phyloP scores from a whole-genome alignment of 2,113 vertebrate species.

The Willisornis vidua region DNA sequence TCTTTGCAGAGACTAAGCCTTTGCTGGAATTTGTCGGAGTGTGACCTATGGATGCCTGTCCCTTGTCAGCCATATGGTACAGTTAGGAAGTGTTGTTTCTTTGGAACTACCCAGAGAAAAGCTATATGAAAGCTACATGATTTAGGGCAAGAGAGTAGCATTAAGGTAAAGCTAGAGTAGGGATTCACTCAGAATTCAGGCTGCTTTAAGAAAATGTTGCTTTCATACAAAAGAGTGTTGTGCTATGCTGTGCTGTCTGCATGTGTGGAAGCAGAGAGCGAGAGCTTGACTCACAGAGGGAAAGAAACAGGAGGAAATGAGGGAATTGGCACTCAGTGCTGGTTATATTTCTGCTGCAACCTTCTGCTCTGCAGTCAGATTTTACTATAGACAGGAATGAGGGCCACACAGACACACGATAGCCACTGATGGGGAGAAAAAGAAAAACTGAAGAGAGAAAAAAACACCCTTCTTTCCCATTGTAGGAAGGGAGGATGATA shows the following conservation, averaged over 20 bases:
- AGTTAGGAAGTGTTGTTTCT: not conserved
- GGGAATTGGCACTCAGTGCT: not conserved
- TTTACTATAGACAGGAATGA: not conserved
- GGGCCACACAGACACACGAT: not conserved
- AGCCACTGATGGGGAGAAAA: not conserved
- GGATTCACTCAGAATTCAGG: not conserved
- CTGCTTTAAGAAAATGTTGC: not conserved
- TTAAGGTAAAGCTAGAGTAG: not conserved
- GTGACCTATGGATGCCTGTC: not conserved
- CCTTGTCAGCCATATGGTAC: not conserved
- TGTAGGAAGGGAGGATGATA: not conserved
- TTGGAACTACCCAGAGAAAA: constrained; percentile 30
- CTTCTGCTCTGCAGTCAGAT: constrained; percentile 14
- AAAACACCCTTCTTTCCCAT: not conserved
- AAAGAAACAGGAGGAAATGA: constrained; percentile 9
- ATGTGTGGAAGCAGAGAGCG: not conserved
- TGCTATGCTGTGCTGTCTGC: not conserved
- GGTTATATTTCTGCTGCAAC: not conserved
- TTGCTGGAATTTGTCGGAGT: constrained; percentile 1
- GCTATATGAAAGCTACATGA: not conserved
- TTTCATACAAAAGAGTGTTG: not conserved
- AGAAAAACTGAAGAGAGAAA: not conserved
- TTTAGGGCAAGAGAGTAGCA: not conserved
- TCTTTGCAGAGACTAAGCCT: not conserved
- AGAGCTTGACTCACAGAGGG: not conserved